phyloP scores from a whole-genome alignment of 2,888 invertebrate genomes.

The Synanthedon myopaeformis region DNA sequence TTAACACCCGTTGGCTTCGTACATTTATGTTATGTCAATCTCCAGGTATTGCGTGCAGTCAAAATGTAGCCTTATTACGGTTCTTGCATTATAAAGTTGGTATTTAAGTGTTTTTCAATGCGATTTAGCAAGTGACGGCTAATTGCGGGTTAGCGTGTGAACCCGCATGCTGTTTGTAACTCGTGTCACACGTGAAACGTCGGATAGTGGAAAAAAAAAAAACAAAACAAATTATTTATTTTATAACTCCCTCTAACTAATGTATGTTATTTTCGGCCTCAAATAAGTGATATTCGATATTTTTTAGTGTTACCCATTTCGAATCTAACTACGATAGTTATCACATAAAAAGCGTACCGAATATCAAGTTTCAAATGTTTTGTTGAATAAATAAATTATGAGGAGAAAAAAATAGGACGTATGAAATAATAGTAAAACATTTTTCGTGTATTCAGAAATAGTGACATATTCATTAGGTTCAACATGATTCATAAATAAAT shows the following conservation, averaged over 20 bases:
- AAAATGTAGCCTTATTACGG: not conserved
- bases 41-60: not conserved
- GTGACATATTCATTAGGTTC: no score
- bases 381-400: no score
- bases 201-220: not conserved
- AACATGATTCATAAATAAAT: no score
- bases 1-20: no score
- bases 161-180: constrained; percentile 5
- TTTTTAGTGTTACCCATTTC: no score
- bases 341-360: no score
- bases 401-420: no score
- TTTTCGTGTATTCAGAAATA: no score
- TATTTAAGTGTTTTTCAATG: constrained; percentile 5
- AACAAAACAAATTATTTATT: not conserved
- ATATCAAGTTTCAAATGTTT: no score
- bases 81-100: not conserved
- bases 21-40: not conserved
- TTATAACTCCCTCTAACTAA: not conserved
- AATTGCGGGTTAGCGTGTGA: constrained; percentile 14
- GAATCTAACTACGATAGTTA: no score
- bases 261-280: not conserved
- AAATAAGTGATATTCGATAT: no score
- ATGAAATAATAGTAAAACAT: no score
- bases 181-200: not conserved
- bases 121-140: constrained; percentile 4